Base-by-base conservation (phyloP, 2,113 vertebrate species). In the Rhodinocichla rosea region DNA sequence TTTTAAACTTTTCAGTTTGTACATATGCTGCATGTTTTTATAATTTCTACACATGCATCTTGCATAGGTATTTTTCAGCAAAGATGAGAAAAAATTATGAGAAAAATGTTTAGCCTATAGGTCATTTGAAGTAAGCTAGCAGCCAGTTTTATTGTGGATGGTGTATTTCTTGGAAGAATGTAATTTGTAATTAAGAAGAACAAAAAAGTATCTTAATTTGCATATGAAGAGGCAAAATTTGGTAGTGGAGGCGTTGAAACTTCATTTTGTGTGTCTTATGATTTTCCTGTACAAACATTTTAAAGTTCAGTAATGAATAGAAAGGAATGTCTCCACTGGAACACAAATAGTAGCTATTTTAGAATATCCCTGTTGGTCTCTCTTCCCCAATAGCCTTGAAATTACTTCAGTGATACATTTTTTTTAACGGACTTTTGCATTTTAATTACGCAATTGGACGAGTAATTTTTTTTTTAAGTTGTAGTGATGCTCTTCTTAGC, bases 1-100 rank as follows among this genome's bases (percentile, higher is more conserved):
- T 98, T 98, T 98, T 94, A 98, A 98, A 98, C 67, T 97, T 95
- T 98, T 98, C 94, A 83, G 97, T 98, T 98, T 98, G 98, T 98
- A 98, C 96, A 98, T 98, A 98, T 89, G 97, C 96, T 98, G 98
- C 98, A 98, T 98, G 98, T 97, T 97, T 97, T 98, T 98, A 98
- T 98, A 97, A 98, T 98, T 98, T 98, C 96, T 97, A 92, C 96
- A 89, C 93, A 94, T 97, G 97, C 97, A 97, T 95, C 97, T 97
- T 97, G 95, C 96, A 90, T 97, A 97, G 78, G 81, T 98, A 95
- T 98, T 97, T 98, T 97, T 97, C 97, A 97, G 95, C 89, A 96
- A 98, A 97, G 96, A 96, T 94, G 92, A 97, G 91, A 93, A 94
- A 94, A 97, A 96, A 93, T 95, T 91, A 97, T 74, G 88, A 92